Evolutionary conservation across 1,140 invertebrate species (phyloP).

Genomic region (Atopsyche davidsoni): DNA sequence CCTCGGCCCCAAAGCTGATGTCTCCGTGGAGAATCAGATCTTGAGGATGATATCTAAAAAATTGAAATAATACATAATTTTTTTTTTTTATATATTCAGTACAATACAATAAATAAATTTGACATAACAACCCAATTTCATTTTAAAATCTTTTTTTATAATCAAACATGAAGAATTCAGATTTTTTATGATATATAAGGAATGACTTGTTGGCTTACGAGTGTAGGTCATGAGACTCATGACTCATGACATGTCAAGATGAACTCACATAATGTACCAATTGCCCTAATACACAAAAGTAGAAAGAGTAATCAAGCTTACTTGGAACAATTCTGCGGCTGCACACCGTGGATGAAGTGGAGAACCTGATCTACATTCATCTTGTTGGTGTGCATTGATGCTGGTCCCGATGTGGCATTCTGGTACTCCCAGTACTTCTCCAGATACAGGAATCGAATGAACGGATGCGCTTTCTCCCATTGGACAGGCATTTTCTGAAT

Average conservation of each 20-base stretch:
- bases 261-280: no score
- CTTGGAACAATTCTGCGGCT: constrained; percentile 64
- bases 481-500: constrained; percentile 73
- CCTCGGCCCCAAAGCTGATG: constrained; percentile 75
- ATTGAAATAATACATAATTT: constrained; percentile 10
- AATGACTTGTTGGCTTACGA: no score
- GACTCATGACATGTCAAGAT: no score
- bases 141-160: no score
- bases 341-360: constrained; percentile 70
- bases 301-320: no score
- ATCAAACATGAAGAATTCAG: no score
- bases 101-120: no score
- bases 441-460: constrained; percentile 65
- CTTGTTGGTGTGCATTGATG: constrained; percentile 54
- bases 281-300: no score
- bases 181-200: no score
- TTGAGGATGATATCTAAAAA: constrained; percentile 60
- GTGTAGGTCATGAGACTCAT: no score
- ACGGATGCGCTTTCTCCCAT: constrained; percentile 63
- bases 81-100: constrained; percentile 3
- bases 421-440: constrained; percentile 68
- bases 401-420: constrained; percentile 58
- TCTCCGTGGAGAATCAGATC: constrained; percentile 76
- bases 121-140: no score
- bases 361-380: constrained; percentile 71